Conservation (phyloP, 2,797 vertebrate genomes). For the Phataginus tricuspis region DNA sequence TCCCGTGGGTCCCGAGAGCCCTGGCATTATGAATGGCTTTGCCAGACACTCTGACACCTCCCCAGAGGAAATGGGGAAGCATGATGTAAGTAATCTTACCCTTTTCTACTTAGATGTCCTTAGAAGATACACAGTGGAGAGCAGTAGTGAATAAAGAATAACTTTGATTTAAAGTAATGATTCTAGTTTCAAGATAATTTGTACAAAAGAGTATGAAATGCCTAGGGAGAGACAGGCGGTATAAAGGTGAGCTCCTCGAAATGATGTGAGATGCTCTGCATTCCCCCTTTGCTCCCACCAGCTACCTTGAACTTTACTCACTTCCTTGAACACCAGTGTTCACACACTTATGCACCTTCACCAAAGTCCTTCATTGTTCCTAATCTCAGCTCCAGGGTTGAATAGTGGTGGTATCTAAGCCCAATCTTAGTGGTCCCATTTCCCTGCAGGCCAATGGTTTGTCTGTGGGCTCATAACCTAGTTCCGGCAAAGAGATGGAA, state of each 20-base stretch:
- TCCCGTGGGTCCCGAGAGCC: background rate
- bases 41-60: background rate
- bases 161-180: background rate
- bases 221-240: background rate
- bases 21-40: background rate
- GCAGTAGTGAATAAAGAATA: background rate
- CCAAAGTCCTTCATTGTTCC: background rate
- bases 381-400: background rate
- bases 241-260: background rate
- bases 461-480: background rate
- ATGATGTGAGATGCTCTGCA: rapidly evolving
- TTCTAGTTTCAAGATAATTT: constrained; percentile 13
- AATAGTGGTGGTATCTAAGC: background rate
- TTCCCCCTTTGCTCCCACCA: background rate
- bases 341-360: background rate
- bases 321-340: background rate
- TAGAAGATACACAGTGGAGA: background rate
- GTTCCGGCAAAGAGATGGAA: background rate
- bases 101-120: background rate
- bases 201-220: background rate
- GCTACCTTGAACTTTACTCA: background rate
- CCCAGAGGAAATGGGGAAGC: background rate
- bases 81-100: background rate
- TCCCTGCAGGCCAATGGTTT: background rate
- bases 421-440: background rate